Conservation (phyloP, 2,888 invertebrate genomes). For the Slavum lentiscoides region DNA sequence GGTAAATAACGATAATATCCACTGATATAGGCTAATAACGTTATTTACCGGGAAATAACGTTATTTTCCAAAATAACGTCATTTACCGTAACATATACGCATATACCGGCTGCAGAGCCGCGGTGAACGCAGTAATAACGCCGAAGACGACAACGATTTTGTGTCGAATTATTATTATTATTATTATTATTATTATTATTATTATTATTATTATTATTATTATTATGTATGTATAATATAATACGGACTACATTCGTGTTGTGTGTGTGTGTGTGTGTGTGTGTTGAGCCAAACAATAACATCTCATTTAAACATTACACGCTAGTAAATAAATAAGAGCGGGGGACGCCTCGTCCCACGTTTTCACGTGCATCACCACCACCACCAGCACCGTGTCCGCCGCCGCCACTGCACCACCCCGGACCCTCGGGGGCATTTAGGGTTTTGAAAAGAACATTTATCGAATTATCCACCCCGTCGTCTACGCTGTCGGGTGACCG, state of each 20-base stretch:
- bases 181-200: conserved; percentile 18
- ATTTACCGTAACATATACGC: too few relatives aligned
- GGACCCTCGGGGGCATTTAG: conserved; percentile 45
- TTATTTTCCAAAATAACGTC: too few relatives aligned
- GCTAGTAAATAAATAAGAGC: conserved; percentile 51
- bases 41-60: too few relatives aligned
- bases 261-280: not conserved
- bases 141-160: not conserved
- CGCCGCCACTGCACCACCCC: conserved; percentile 31
- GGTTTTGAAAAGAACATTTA: conserved; percentile 53
- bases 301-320: conserved; percentile 54
- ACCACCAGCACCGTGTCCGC: conserved; percentile 19
- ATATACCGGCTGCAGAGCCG: too few relatives aligned
- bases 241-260: not conserved
- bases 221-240: not conserved
- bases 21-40: too few relatives aligned
- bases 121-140: not conserved
- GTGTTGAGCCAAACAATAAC: conserved; percentile 48
- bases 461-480: conserved; percentile 52
- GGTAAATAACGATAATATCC: too few relatives aligned
- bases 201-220: conserved; percentile 7
- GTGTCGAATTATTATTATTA: conserved; percentile 12
- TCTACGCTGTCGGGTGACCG: too few relatives aligned
- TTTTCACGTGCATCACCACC: not conserved
- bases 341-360: conserved; percentile 17